Evolutionary conservation across 2,113 vertebrate genomes (phyloP).

Genomic region (Cephalopterus ornatus): DNA sequence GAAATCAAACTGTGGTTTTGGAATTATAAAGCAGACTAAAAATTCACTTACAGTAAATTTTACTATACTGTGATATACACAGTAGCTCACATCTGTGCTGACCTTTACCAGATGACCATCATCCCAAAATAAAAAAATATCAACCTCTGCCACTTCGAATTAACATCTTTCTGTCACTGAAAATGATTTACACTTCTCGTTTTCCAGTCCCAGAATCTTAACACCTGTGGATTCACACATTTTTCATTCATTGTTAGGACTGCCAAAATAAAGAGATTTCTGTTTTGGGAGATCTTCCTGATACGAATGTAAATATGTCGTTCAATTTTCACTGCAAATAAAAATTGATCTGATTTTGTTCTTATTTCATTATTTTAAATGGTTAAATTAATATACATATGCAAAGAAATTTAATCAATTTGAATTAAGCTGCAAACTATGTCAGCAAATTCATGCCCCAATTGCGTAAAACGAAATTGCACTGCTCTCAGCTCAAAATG

Average conservation of each 20-base stretch:
- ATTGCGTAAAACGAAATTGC: neutral
- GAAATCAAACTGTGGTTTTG: neutral
- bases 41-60: neutral
- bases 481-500: neutral
- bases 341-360: neutral
- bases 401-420: neutral
- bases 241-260: neutral
- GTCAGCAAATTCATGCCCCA: neutral
- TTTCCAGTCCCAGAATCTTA: neutral
- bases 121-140: neutral
- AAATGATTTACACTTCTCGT: neutral
- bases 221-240: accelerated
- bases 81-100: neutral
- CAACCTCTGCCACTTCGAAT: neutral
- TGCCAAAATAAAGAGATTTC: neutral
- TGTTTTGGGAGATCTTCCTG: neutral
- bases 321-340: neutral
- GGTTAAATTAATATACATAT: neutral
- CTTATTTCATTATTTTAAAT: neutral
- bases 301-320: neutral
- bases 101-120: neutral
- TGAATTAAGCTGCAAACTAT: neutral
- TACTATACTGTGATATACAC: neutral
- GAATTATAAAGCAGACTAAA: neutral
- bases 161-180: neutral